Percentiles rank a stretch among this genome's conserved stretches.
Conservation (phyloP, 2,888 invertebrate genomes). For the Lasioglossum vierecki region DNA sequence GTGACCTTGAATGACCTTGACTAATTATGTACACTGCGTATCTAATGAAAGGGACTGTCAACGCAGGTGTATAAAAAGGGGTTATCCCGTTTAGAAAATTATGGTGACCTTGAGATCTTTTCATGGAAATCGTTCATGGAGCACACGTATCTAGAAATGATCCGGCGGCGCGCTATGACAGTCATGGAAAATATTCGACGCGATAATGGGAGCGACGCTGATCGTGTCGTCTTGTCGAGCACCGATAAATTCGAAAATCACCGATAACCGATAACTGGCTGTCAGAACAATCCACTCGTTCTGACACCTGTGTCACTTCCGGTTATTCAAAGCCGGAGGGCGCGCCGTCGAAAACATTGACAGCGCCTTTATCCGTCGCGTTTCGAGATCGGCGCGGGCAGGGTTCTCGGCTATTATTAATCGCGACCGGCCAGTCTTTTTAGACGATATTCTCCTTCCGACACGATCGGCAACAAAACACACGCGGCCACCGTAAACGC, state of each 20-base stretch:
- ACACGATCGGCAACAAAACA: background rate
- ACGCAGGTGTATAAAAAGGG: too few species aligned
- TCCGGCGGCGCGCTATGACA: background rate
- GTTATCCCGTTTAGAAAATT: too few species aligned
- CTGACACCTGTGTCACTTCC: slow-evolving; percentile 73
- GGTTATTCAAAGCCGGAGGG: slow-evolving; percentile 69
- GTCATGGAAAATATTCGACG: slow-evolving; percentile 3
- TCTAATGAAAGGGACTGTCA: too few species aligned
- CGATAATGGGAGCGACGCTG: slow-evolving; percentile 50
- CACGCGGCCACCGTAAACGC: background rate
- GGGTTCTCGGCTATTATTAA: slow-evolving; percentile 63
- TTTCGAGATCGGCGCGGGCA: slow-evolving; percentile 46
- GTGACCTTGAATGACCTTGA: too few species aligned
- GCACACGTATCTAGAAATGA: background rate
- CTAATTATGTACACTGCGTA: too few species aligned
- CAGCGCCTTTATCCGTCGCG: slow-evolving; percentile 75
- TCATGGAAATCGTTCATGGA: background rate
- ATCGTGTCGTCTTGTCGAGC: slow-evolving; percentile 58
- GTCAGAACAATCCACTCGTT: slow-evolving; percentile 76
- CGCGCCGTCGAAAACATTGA: slow-evolving; percentile 75
- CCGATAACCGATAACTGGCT: slow-evolving; percentile 78
- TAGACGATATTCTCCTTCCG: slow-evolving; percentile 40
- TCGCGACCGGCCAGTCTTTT: slow-evolving; percentile 55
- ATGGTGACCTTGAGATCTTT: too few species aligned
- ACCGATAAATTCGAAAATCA: slow-evolving; percentile 69